Evolutionary conservation across 2,113 vertebrate genomes (phyloP).

Genomic region (Antechinus stuartii): DNA sequence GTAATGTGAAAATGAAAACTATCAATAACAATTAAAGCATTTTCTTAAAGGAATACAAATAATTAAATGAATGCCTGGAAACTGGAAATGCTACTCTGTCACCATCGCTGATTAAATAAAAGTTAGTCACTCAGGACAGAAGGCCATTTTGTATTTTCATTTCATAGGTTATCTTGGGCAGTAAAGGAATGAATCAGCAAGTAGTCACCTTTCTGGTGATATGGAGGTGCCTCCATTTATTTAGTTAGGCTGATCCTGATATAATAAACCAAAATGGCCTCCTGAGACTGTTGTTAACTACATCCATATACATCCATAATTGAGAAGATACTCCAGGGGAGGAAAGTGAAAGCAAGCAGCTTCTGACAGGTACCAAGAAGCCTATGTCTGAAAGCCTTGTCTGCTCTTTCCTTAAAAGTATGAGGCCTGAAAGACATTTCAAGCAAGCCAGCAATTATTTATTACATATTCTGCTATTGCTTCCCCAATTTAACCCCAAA

Average conservation of each 20-base stretch:
- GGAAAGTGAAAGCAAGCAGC: too few species aligned
- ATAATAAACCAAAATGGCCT: not conserved
- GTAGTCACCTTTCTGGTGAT: not conserved
- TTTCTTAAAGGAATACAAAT: not conserved
- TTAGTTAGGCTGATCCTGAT: not conserved
- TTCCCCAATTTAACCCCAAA: not conserved
- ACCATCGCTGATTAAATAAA: not conserved
- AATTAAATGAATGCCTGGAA: not conserved
- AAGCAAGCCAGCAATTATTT: not conserved
- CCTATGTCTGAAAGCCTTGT: not conserved
- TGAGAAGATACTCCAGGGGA: not conserved
- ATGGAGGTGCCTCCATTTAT: not conserved
- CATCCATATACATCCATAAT: not conserved
- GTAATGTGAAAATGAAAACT: not conserved
- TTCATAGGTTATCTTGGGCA: not conserved
- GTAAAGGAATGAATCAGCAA: not conserved
- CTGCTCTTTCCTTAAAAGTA: not conserved
- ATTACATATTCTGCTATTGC: not conserved
- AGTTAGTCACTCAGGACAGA: not conserved
- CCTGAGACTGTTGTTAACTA: not conserved
- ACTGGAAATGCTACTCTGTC: not conserved
- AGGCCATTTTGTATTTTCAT: not conserved
- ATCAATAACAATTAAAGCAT: not conserved
- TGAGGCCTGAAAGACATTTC: not conserved
- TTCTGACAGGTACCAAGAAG: not conserved